Conservation (phyloP, 2,888 invertebrate genomes). For the Campoplex capitator region DNA sequence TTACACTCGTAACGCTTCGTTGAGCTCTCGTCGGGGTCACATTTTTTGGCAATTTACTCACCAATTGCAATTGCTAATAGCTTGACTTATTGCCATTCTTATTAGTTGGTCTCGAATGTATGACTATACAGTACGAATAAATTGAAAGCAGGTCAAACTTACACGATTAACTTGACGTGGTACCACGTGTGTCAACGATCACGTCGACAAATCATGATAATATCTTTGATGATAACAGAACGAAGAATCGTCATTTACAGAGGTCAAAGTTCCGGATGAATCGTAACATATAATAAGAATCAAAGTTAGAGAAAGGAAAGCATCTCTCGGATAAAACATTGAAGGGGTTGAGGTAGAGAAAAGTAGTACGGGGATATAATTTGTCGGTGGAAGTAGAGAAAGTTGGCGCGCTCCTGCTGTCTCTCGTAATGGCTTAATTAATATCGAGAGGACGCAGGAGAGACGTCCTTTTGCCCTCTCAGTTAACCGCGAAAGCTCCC, state of each 20-base stretch:
- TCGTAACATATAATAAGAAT: neutral
- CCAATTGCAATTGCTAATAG: slow-evolving; percentile 23
- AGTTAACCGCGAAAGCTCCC: slow-evolving; percentile 59
- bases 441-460: slow-evolving; percentile 52
- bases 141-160: neutral
- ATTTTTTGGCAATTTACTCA: slow-evolving; percentile 21
- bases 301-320: slow-evolving; percentile 1
- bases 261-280: neutral
- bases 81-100: neutral
- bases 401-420: slow-evolving; percentile 54
- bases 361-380: slow-evolving; percentile 35
- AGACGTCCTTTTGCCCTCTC: slow-evolving; percentile 33
- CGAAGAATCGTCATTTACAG: slow-evolving; percentile 7
- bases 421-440: slow-evolving; percentile 62
- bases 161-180: neutral
- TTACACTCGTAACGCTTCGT: slow-evolving; percentile 47
- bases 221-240: slow-evolving; percentile 11
- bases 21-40: slow-evolving; percentile 41
- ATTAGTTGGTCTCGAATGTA: neutral
- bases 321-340: slow-evolving; percentile 1
- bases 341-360: slow-evolving; percentile 21
- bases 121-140: no score
- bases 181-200: neutral
- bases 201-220: slow-evolving; percentile 27
- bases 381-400: slow-evolving; percentile 44